Base-by-base conservation (phyloP, 1,140 invertebrate genomes). In the Asobara japonica region DNA sequence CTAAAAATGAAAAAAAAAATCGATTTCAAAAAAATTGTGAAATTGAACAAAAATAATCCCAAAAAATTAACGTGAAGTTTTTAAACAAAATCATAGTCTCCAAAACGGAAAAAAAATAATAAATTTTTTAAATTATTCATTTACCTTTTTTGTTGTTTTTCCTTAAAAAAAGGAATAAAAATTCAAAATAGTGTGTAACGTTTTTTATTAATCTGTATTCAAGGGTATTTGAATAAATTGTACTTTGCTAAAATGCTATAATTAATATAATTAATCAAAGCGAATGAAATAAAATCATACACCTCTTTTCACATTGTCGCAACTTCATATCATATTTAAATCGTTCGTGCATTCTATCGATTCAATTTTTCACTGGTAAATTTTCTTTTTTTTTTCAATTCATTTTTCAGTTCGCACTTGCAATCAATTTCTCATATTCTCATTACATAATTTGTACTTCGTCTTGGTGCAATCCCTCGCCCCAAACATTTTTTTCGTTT, bases 401-500 rank as follows among this genome's bases (percentile, higher is more conserved):
- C 16, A n/a, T 45, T 45, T 66, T 33, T 45, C n/a, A 45, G 3
- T 45, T 45, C n/a, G 20, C 48, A 56, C 16, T 56, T 56, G 48
- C 48, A 22, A 22, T 72, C 65, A 61, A 67, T 72, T 61, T 69
- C 61, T 71, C 45, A 70, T 73, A 48, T 72, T 73, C 66, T 74
- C 76, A 62, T 73, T 76, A 77, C 74, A 74, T 81, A 80, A 81
- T 81, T 81, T 81, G 80, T 81, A 81, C 80, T 81, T 81, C 80
- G 16, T 78, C 78, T 79, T 81, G 79, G 79, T 70, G 78, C 79
- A 79, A 81, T 80, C 78, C 72, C 72, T 73, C 76, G 79, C 75
- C 72, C 74, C 74, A 73, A 66, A 74, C 4, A 16, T 56, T 22
- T 20, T 56, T n/a, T 65, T 6, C 10, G 13, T 64, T 64, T 38